Conservation (phyloP, 2,888 invertebrate genomes). For the Eretmocerus hayati region DNA sequence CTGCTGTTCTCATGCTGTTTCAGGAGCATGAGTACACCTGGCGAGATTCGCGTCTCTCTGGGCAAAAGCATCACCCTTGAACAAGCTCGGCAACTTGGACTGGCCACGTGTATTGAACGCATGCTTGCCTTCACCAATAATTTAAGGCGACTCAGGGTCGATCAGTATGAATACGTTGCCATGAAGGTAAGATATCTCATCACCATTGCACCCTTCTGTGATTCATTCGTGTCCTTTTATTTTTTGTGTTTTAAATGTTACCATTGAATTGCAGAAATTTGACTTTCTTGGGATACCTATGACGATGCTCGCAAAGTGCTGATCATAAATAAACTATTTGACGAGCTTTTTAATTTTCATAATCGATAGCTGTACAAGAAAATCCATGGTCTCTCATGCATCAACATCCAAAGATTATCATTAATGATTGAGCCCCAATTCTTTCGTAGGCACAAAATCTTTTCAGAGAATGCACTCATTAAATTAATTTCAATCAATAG, state of each 20-base stretch:
- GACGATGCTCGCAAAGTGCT: no score
- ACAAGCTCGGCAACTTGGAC: slow-evolving; percentile 66
- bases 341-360: no score
- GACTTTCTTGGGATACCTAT: no score
- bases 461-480: background rate
- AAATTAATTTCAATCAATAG: slow-evolving; percentile 23
- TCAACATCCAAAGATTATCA: no score
- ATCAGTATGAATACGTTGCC: slow-evolving; percentile 93
- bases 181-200: slow-evolving; percentile 66
- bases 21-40: slow-evolving; percentile 84
- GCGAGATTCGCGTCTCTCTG: slow-evolving; percentile 72
- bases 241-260: no score
- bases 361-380: no score
- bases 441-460: background rate
- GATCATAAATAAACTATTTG: no score
- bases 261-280: no score
- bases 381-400: no score
- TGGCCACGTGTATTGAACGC: slow-evolving; percentile 83
- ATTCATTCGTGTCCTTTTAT: no score
- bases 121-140: slow-evolving; percentile 95
- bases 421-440: no score
- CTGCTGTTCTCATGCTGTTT: slow-evolving; percentile 89
- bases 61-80: slow-evolving; percentile 60
- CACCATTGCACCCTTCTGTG: background rate
- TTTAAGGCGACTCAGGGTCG: slow-evolving; percentile 78